Evolutionary conservation across 2,797 vertebrate genomes (phyloP).

Genomic region (Leucoraja ocellata): DNA sequence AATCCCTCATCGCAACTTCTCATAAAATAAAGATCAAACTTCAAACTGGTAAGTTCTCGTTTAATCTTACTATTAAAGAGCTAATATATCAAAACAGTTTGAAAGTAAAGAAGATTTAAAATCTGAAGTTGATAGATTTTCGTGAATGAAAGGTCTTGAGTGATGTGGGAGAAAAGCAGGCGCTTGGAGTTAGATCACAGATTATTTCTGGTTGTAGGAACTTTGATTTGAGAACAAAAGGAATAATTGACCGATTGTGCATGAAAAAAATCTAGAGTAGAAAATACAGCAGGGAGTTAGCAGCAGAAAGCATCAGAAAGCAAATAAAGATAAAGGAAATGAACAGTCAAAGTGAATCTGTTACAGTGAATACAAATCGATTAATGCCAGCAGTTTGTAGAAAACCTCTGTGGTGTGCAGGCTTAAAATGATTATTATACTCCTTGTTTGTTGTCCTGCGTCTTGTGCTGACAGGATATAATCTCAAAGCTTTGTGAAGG

Average conservation of each 20-base stretch:
- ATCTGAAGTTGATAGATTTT: no score
- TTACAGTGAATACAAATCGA: conserved; percentile 4
- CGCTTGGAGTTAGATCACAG: no score
- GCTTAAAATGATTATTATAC: conserved; percentile 13
- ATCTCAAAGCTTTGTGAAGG: not conserved
- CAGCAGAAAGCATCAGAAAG: not conserved
- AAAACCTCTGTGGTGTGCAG: not conserved
- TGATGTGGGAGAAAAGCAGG: no score
- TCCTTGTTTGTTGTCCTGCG: not conserved
- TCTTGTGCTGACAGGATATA: not conserved
- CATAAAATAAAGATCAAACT: no score
- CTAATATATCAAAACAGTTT: not conserved
- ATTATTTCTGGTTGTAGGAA: no score
- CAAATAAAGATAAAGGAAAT: not conserved
- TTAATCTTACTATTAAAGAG: not conserved
- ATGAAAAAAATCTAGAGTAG: not conserved
- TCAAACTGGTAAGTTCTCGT: no score
- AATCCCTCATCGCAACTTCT: no score
- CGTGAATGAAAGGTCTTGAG: no score
- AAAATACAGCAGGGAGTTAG: not conserved
- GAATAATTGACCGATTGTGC: no score
- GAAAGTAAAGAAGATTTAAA: no score
- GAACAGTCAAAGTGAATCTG: not conserved
- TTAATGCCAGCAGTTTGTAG: not conserved
- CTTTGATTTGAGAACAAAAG: not conserved